phyloP scores from a whole-genome alignment of 2,888 invertebrate species.

The Tanypteryx hageni region DNA sequence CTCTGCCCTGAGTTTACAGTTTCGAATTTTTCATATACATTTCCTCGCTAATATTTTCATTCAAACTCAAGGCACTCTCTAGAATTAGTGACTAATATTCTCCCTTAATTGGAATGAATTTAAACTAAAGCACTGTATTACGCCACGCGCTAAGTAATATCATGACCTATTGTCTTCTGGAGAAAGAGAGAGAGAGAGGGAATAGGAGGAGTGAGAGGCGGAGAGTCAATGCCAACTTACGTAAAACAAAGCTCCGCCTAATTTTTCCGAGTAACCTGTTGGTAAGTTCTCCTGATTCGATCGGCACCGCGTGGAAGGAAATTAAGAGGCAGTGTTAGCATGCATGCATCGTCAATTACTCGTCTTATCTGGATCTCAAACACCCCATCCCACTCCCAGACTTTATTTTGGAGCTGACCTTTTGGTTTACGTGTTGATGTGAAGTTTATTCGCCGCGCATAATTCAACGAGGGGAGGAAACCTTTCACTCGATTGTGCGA shows the following conservation, averaged over 20 bases:
- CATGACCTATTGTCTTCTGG: no score
- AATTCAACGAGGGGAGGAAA: neutral
- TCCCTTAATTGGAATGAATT: no score
- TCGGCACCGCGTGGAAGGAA: slow-evolving; percentile 2
- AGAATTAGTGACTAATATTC: no score
- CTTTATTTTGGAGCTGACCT: slow-evolving; percentile 44
- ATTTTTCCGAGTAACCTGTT: slow-evolving; percentile 38
- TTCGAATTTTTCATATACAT: no score
- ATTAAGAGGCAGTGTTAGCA: slow-evolving; percentile 38
- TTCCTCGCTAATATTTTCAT: no score
- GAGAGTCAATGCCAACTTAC: neutral
- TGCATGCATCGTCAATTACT: slow-evolving; percentile 48
- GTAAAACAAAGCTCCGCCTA: neutral
- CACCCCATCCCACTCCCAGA: neutral
- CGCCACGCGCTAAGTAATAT: no score
- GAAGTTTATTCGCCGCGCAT: slow-evolving; percentile 37
- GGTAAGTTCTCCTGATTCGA: slow-evolving; percentile 36
- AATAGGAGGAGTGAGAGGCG: no score
- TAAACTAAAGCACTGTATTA: no score
- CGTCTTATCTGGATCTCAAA: slow-evolving; percentile 41
- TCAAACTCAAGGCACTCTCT: no score
- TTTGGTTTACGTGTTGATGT: slow-evolving; percentile 50
- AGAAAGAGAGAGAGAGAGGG: no score
- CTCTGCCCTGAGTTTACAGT: no score
- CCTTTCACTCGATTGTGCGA: slow-evolving; percentile 21